Evolutionary conservation across 1,140 invertebrate genomes (phyloP).

Genomic region (Hylaeus volcanicus): DNA sequence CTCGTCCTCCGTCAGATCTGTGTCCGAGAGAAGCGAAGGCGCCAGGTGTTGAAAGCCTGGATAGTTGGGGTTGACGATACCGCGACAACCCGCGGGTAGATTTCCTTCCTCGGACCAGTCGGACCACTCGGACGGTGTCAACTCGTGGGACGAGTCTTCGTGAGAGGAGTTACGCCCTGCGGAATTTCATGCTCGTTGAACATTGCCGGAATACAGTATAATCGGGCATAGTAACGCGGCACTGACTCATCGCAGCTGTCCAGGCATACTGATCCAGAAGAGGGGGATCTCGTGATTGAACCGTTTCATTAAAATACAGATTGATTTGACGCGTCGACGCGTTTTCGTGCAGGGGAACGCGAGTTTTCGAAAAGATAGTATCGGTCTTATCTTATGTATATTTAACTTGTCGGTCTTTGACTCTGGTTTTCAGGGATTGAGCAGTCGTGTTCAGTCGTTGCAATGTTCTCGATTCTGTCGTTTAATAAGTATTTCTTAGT

Average conservation of each 20-base stretch:
- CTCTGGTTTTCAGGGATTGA: no score
- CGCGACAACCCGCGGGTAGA: slow-evolving; percentile 77
- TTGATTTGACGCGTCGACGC: no score
- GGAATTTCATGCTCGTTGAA: slow-evolving; percentile 48
- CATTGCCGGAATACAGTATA: slow-evolving; percentile 49
- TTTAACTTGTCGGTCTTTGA: no score
- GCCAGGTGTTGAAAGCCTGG: slow-evolving; percentile 83
- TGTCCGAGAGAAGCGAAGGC: slow-evolving; percentile 74
- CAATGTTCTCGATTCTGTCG: no score
- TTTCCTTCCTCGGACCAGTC: slow-evolving; percentile 77
- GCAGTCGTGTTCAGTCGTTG: no score
- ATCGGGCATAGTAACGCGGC: slow-evolving; percentile 26
- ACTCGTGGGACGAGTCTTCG: slow-evolving; percentile 70
- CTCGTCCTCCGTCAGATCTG: slow-evolving; percentile 81
- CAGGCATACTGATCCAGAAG: background rate
- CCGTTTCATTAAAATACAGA: slow-evolving; percentile 5
- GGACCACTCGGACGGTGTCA: slow-evolving; percentile 76
- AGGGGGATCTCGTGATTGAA: slow-evolving; percentile 9
- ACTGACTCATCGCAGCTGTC: slow-evolving; percentile 50
- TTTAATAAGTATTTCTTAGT: no score
- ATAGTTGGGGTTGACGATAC: slow-evolving; percentile 90
- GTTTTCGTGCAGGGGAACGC: no score
- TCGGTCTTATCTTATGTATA: no score
- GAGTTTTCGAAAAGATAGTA: no score
- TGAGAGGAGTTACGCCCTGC: slow-evolving; percentile 62